Conservation (phyloP, 2,797 vertebrate genomes). For the Aplochiton taeniatus region DNA sequence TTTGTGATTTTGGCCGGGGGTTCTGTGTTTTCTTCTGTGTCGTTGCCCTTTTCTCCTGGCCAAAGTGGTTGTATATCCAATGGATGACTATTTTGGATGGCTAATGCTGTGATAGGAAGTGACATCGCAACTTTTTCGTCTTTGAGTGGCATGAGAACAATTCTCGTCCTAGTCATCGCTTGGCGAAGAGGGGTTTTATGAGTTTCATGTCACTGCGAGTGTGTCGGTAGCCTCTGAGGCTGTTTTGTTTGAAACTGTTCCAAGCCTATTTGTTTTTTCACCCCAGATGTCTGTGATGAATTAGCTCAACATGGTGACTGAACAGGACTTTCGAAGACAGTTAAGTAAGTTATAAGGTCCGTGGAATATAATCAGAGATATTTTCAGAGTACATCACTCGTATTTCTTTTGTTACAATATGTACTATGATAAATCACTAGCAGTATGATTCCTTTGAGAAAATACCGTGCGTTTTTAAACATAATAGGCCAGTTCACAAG, state of each 20-base stretch:
- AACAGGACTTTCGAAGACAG: no score
- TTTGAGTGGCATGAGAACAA: constrained; percentile 25
- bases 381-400: no score
- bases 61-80: constrained; percentile 19
- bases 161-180: constrained; percentile 34
- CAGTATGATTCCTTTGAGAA: no score
- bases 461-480: no score
- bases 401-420: no score
- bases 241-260: constrained; percentile 33
- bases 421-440: no score
- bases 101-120: constrained; percentile 17
- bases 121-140: background rate
- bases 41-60: constrained; percentile 5
- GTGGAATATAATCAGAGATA: no score
- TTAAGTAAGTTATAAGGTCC: no score
- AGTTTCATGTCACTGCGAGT: constrained; percentile 16
- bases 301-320: no score
- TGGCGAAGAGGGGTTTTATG: constrained; percentile 10
- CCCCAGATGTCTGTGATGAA: background rate
- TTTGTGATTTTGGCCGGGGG: constrained; percentile 15
- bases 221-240: background rate
- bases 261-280: constrained; percentile 18
- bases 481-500: no score
- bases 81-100: background rate
- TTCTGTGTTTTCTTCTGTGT: constrained; percentile 28